Evolutionary conservation across 2,113 vertebrate species (phyloP).

Genomic region (Myodes glareolus): DNA sequence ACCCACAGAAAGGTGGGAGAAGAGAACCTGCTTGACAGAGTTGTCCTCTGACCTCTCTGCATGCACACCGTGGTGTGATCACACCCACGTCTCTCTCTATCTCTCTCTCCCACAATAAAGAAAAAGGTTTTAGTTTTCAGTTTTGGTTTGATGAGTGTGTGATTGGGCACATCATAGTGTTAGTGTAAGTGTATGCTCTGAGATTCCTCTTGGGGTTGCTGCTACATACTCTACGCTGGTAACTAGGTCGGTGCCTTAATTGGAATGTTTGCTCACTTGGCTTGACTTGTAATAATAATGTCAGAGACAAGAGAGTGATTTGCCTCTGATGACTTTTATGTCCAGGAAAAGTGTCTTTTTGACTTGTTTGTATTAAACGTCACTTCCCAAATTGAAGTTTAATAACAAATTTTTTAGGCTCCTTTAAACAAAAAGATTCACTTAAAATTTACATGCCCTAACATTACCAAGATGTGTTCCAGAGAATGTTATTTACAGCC

Average conservation of each 20-base stretch:
- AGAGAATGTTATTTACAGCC: background rate
- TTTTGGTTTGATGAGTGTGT: conserved; percentile 13
- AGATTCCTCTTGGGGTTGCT: conserved; percentile 37
- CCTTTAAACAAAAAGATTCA: background rate
- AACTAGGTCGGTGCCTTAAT: conserved; percentile 9
- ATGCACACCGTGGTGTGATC: too few species aligned
- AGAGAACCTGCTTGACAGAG: background rate
- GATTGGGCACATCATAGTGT: background rate
- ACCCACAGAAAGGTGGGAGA: background rate
- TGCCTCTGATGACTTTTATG: conserved; percentile 17
- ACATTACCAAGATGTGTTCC: background rate
- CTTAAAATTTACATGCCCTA: conserved; percentile 25
- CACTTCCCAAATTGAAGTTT: background rate
- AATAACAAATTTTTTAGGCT: background rate
- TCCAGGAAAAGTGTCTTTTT: conserved; percentile 11
- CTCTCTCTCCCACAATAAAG: too few species aligned
- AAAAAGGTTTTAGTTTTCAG: background rate
- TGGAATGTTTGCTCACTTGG: conserved; percentile 12
- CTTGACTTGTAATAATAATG: background rate
- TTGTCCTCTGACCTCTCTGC: background rate
- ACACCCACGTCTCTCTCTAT: too few species aligned
- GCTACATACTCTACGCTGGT: conserved; percentile 22
- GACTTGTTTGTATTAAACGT: background rate
- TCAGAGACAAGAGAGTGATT: background rate
- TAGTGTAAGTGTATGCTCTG: conserved; percentile 39